Percentiles rank a stretch among this genome's conserved stretches.
Evolutionary conservation across 2,797 vertebrate species (phyloP).

Genomic region (Garrulus glandarius): DNA sequence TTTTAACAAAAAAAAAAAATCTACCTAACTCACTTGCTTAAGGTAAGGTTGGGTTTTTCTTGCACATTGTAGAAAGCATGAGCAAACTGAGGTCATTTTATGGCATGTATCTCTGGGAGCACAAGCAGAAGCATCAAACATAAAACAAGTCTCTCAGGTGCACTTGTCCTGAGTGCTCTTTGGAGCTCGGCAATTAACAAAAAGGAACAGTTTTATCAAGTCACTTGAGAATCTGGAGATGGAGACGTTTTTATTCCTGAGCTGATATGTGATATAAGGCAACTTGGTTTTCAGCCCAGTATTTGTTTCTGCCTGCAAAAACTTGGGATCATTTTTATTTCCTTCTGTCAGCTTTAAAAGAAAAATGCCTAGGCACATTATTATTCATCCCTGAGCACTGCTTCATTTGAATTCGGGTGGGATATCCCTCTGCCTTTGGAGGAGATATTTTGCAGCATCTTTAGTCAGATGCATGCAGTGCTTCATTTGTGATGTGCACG

Average conservation of each 20-base stretch:
- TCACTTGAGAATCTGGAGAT: neutral
- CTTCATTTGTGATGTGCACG: neutral
- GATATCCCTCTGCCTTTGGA: neutral
- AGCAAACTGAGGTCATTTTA: neutral
- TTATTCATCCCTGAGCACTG: neutral
- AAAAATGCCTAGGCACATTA: neutral
- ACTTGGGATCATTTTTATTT: neutral
- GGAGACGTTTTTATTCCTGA: neutral
- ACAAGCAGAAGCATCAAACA: neutral
- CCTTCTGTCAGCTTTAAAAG: neutral
- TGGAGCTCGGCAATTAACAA: neutral
- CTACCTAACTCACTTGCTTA: neutral
- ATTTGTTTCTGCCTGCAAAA: neutral
- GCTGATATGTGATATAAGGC: neutral
- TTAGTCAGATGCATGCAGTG: neutral
- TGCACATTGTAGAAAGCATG: neutral
- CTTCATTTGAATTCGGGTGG: neutral
- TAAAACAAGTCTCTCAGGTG: constrained; percentile 7
- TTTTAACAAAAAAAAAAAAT: neutral
- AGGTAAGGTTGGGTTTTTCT: neutral
- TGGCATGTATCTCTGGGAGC: neutral
- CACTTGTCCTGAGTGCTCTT: neutral
- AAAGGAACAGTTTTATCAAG: neutral
- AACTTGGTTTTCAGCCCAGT: neutral
- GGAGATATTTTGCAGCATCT: neutral